These are phyloP conservation scores for Hedya salicella DNA, from an alignment of 2,888 invertebrate genomes.

Conservation along the genomic window DNA sequence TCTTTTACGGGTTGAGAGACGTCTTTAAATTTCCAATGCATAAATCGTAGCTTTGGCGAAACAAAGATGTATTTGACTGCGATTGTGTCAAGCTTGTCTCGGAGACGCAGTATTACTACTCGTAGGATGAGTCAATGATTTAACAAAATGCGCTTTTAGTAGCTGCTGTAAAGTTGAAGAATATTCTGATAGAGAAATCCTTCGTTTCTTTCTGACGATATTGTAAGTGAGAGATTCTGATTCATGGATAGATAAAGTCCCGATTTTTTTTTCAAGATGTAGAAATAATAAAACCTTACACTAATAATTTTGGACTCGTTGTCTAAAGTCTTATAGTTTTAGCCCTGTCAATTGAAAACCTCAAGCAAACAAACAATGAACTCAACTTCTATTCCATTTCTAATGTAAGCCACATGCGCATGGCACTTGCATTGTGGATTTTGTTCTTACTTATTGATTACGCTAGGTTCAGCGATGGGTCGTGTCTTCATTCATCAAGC, in stretches of 20 bases:
- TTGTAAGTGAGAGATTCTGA: too few species aligned
- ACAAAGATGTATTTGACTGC: neutral
- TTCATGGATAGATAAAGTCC: too few species aligned
- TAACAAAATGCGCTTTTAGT: neutral
- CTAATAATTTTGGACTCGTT: too few species aligned
- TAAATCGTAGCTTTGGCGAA: neutral
- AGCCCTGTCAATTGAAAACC: too few species aligned
- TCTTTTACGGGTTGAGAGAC: constrained; percentile 31
- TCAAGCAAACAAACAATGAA: neutral
- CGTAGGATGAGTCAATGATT: neutral
- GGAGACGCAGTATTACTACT: neutral
- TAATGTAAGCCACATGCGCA: too few species aligned
- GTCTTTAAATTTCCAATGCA: constrained; percentile 28
- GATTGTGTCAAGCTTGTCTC: neutral
- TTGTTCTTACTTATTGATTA: constrained; percentile 8
- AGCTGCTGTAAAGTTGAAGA: neutral
- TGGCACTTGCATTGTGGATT: too few species aligned
- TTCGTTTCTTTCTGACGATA: too few species aligned
- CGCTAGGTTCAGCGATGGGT: neutral
- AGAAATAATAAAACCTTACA: too few species aligned
- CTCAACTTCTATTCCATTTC: too few species aligned
- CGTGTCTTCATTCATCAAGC: constrained; percentile 33
- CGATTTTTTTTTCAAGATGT: too few species aligned
- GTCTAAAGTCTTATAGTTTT: too few species aligned
- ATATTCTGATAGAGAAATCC: neutral